Conservation (phyloP, 2,797 vertebrate genomes). For the Austrolebias charrua region DNA sequence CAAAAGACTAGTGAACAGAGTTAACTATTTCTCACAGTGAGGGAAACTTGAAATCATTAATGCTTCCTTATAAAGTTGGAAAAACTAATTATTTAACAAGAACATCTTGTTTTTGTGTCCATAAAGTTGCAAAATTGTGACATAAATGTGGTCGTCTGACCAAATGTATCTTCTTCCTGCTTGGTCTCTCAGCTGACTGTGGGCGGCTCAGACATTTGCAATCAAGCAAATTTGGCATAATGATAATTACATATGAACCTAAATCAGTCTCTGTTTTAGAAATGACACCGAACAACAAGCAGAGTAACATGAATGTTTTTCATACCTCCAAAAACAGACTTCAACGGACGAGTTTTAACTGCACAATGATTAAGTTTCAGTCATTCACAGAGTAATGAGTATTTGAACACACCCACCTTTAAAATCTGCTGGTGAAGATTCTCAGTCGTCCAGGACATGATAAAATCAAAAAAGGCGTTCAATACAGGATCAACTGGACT, state of each 20-base stretch:
- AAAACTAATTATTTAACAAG: background rate
- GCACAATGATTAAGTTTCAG: background rate
- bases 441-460: no score
- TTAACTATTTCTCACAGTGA: constrained; percentile 9
- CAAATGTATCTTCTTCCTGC: background rate
- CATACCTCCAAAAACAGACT: no score
- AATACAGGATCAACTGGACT: no score
- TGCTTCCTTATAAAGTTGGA: background rate
- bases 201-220: no score
- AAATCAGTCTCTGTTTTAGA: no score
- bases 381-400: background rate
- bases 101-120: background rate
- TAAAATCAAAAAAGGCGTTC: no score
- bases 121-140: background rate
- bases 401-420: background rate
- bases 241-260: no score
- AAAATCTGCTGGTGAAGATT: no score
- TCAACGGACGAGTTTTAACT: background rate
- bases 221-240: no score
- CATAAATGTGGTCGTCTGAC: background rate
- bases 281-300: background rate
- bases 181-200: background rate
- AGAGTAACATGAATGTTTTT: no score
- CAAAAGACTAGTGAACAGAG: background rate
- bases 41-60: background rate